Percentiles rank a stretch among this genome's conserved stretches.
phyloP scores from a whole-genome alignment of 2,113 vertebrate genomes.

The Eonycteris spelaea region DNA sequence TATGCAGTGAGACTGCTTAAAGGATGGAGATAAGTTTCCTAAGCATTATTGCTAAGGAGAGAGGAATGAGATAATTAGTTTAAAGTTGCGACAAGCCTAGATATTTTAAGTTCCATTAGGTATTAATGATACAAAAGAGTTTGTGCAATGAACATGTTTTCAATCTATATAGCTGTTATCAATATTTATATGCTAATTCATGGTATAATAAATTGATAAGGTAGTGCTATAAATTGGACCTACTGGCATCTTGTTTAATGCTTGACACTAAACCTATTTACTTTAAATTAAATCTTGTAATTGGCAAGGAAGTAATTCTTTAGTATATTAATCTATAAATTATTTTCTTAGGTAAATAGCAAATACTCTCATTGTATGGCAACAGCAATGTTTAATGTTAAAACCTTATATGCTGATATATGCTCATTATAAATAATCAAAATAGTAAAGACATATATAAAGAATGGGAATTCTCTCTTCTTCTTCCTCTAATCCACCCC shows the following conservation, averaged over 20 bases:
- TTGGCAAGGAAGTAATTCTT: slow-evolving; percentile 12
- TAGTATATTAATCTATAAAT: neutral
- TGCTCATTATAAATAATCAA: neutral
- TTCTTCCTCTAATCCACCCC: neutral
- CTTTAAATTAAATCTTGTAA: slow-evolving; percentile 3
- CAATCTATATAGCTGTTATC: neutral
- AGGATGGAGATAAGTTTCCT: neutral
- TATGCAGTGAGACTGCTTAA: neutral
- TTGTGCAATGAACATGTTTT: neutral
- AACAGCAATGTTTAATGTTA: neutral
- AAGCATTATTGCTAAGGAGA: neutral
- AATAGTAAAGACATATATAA: neutral
- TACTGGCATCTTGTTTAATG: neutral
- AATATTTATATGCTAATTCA: slow-evolving; percentile 55
- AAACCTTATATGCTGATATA: neutral
- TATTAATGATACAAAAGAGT: neutral
- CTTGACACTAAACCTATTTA: slow-evolving; percentile 1
- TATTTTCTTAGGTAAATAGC: neutral
- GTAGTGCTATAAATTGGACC: neutral
- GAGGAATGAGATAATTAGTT: neutral
- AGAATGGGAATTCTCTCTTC: neutral
- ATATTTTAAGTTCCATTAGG: neutral
- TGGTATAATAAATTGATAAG: neutral
- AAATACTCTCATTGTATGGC: neutral
- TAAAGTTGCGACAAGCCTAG: neutral